These are phyloP conservation scores for Taeniopygia guttata DNA, from an alignment of 2,797 vertebrate genomes.

Conservation along the genomic window DNA sequence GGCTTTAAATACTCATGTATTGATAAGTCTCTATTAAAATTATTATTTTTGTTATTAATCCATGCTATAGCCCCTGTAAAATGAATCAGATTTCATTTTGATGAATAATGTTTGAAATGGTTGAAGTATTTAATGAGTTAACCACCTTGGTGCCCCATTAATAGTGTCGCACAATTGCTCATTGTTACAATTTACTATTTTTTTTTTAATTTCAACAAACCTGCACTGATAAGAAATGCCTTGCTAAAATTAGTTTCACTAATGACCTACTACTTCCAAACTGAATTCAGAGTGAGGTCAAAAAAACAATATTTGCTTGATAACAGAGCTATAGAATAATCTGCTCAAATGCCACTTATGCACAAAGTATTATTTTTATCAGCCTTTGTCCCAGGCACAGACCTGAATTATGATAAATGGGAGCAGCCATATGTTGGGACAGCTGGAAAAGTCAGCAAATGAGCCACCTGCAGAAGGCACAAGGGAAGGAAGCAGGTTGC, in stretches of 20 bases:
- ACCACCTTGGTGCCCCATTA: background rate
- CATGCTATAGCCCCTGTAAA: background rate
- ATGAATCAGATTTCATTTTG: background rate
- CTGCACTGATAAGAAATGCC: background rate
- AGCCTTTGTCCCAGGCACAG: background rate
- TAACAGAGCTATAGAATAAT: background rate
- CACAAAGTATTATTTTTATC: background rate
- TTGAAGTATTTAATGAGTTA: background rate
- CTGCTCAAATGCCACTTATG: background rate
- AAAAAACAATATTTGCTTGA: background rate
- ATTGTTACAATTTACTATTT: background rate
- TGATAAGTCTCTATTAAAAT: background rate
- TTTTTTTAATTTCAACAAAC: background rate
- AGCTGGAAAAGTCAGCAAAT: background rate
- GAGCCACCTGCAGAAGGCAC: background rate
- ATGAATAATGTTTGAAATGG: background rate
- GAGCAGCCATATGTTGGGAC: background rate
- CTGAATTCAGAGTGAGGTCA: background rate
- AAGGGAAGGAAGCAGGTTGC: background rate
- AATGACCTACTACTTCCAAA: background rate
- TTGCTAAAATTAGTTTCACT: slow-evolving; percentile 3
- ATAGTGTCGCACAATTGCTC: background rate
- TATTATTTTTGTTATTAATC: background rate
- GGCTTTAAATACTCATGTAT: background rate
- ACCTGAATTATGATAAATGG: background rate